Base-by-base conservation (phyloP, 2,888 invertebrate genomes). In the Rhaphigaster nebulosa region DNA sequence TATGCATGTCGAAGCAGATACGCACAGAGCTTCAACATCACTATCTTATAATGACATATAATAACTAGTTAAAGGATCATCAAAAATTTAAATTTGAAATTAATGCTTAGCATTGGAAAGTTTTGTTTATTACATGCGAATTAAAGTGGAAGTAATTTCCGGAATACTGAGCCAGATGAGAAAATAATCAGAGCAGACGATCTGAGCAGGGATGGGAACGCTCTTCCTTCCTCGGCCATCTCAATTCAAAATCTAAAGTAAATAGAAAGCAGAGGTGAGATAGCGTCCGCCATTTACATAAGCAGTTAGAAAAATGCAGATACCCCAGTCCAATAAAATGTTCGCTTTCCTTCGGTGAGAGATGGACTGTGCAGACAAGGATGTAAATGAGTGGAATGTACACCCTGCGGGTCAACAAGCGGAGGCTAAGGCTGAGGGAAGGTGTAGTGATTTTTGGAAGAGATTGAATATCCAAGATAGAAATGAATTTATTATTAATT, bases 271-370 rank as follows among this genome's bases (percentile, higher is more conserved):
- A 50, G 84, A 12, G 84, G 13, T 26, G 84, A 50, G 84, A 84
- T 84, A 84, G 45, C 45, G 84, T 0, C 3, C 5, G 45, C n/a
- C 20, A 84, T 84, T 84, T 45, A 50, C 84, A 84, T 84, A 84
- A 84, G 84, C 84, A n/a, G 84, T 84, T 45, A 45, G 84, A 84
- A 84, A 84, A 84, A 84, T 84, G 84, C 84, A 84, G 45, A 84
- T n/a, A n/a, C 45, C n/a, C 13, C 41, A n/a, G 84, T 2, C 45
- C 84, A 84, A 84, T 84, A 84, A 84, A 84, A 84, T 84, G 84
- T 41, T 84, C 3, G n/a, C 84, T 45, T n/a, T 45, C 84, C 70
- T 84, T 26, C n/a, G n/a, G 84, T 84, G 45, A n/a, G 45, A 84
- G 84, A 84, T 84, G 84, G n/a, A 12, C 70, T 45, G 45, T 26